Evolutionary conservation across 2,888 invertebrate species (phyloP), one percentile per base, ranked within the genome.

Genomic region (Philereme vetulata): DNA sequence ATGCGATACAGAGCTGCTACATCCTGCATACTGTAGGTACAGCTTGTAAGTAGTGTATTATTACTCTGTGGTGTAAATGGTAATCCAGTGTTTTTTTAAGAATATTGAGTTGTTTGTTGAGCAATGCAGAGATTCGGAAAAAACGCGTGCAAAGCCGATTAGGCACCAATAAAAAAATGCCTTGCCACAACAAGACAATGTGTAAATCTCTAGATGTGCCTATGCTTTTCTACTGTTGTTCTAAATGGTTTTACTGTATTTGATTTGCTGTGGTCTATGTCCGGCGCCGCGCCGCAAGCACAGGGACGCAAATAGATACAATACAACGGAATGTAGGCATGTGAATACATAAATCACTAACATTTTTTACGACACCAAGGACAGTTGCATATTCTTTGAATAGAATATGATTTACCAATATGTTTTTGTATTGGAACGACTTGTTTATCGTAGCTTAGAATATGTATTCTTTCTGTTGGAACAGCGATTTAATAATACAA

Each of bases 1-100:
- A 85, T 85, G 80, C 86, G 76, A 68, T 64, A 64, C 74, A 68
- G 64, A 65, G 49, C 64, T 64, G 57, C 68, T 50, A 53, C 55
- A 32, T 53, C 63, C 70, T 72, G 77, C 36, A 36, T 43, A 32
- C 32, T 36, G 48, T 51, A 51, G 32, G 32, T 11, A n/a, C 10
- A 42, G n/a, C n/a, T n/a, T 36, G 36, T 36, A 36, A 36, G 36
- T 36, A 36, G 36, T 36, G 8, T 36, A 7, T 36, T 6, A 36
- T 36, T 8, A 7, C 6, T 21, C 21, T 21, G 21, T 21, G 1
- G 21, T 21, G 21, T 21, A 21, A 21, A 21, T 21, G 21, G 21
- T 21, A 21, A 21, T 21, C 21, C 21, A 21, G 21, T 21, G 21
- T 21, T 21, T 21, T 21, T 21, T 21, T 21, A 21, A 2, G 1